phyloP scores from a whole-genome alignment of 2,797 vertebrate genomes.

The Pteropus rufus region DNA sequence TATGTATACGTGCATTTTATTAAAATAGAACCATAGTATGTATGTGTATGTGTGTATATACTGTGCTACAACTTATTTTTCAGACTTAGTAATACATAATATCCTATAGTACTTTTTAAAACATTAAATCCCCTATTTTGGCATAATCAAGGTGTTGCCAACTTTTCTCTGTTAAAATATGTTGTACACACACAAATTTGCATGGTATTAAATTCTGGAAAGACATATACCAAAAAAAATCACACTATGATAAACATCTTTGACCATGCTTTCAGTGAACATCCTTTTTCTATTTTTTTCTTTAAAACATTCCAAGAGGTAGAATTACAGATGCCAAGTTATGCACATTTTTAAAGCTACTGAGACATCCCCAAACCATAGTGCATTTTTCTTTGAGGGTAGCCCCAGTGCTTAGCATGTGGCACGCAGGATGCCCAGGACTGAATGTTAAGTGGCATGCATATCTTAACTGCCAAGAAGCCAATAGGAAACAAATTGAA shows the following conservation, averaged over 20 bases:
- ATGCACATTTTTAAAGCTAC: not conserved
- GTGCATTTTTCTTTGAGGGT: not conserved
- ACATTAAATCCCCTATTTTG: not conserved
- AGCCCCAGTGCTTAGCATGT: not conserved
- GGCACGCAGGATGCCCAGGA: not conserved
- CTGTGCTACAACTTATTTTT: not conserved
- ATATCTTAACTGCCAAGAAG: constrained; percentile 62
- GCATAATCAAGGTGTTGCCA: not conserved
- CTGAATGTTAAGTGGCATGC: constrained; percentile 17
- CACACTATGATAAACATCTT: not conserved
- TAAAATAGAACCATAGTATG: not conserved
- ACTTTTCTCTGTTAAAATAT: constrained; percentile 28
- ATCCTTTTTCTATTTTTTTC: constrained; percentile 2
- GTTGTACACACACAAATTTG: not conserved
- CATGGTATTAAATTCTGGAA: not conserved
- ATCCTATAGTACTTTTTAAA: not conserved
- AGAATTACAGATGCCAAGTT: not conserved
- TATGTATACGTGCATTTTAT: not conserved
- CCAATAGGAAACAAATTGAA: constrained; percentile 69
- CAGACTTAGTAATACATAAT: not conserved
- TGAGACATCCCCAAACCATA: not conserved
- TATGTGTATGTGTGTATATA: not conserved
- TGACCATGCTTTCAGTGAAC: not conserved
- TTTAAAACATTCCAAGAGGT: not conserved
- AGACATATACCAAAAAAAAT: not conserved